Base-by-base conservation (phyloP, 2,888 invertebrate genomes). In the Empis stercorea region DNA sequence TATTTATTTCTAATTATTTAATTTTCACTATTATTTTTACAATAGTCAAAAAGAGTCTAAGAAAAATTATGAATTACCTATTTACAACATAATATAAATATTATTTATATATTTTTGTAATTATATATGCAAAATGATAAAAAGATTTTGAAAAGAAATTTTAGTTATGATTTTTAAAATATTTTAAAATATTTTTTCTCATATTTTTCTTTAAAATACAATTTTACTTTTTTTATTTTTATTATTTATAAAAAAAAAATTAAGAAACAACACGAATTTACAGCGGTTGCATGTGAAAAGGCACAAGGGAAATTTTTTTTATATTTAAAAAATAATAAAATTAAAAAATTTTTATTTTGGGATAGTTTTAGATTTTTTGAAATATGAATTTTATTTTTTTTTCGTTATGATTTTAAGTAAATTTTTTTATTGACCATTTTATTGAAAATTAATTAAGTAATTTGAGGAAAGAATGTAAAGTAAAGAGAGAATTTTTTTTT, bases 221-320 rank as follows among this genome's bases (percentile, higher is more conserved):
- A 34, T 37, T 45, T 32, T 45, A n/a, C 15, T 27, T 34, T 30
- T 45, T 32, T 47, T 39, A 45, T 44, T 47, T 44, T n/a, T n/a
- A n/a, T n/a, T n/a, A n/a, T n/a, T n/a, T n/a, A n/a, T n/a, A n/a
- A n/a, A n/a, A n/a, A n/a, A 49, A 51, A 52, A 49, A 53, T 51
- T 52, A 47, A 55, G 50, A 53, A 53, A 54, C 53, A 55, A 54
- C 54, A 54, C 55, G 50, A 54, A 20, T 37, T 11, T 10, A 55
- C 45, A 54, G 53, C 54, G 53, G 52, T 55, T 55, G 52, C 7
- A 27, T 55, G 49, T 51, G 47, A 56, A 57, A 57, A 57, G 57
- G 57, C 57, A 57, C 57, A 53, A 57, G 57, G 57, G 57, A 56
- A 57, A 56, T 56, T 49, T 55, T 56, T 52, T 54, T 52, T 51